A percentile compares a stretch with the other conserved stretches of the same genome.
These are phyloP conservation scores for Petromus typicus DNA, from an alignment of 2,113 vertebrate species.

Conservation along the genomic window DNA sequence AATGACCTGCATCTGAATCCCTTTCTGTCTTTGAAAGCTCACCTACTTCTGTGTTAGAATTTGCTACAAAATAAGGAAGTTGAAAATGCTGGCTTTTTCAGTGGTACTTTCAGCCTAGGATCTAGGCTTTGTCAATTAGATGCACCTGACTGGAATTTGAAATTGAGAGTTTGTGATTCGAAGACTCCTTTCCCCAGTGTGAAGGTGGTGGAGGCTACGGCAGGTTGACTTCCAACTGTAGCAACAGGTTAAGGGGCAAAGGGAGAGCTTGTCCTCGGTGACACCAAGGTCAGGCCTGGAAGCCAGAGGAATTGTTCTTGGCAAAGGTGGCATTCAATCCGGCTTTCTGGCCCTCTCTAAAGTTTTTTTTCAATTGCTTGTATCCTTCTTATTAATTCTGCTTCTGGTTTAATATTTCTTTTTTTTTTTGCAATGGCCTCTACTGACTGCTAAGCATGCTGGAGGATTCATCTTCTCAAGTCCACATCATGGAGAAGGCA, in stretches of 20 bases:
- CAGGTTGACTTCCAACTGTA: background rate
- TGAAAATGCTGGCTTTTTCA: background rate
- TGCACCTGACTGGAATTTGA: background rate
- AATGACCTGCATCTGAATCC: background rate
- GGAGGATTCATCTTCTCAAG: background rate
- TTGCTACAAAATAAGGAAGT: background rate
- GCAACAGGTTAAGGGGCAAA: accelerated
- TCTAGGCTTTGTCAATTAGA: background rate
- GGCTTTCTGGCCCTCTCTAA: background rate
- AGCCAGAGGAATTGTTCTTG: background rate
- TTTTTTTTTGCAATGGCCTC: background rate
- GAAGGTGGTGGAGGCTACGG: background rate
- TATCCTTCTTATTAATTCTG: background rate
- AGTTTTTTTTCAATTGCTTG: background rate
- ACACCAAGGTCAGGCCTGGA: background rate
- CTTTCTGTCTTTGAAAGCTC: background rate
- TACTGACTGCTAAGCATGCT: background rate
- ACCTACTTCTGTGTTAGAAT: background rate
- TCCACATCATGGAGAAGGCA: background rate
- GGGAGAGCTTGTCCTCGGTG: background rate
- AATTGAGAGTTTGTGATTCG: background rate
- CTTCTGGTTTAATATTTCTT: background rate
- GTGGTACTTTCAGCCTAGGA: background rate
- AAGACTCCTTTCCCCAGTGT: background rate
- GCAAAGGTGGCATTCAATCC: background rate